Conservation (phyloP, 2,888 invertebrate species). For the Eupeodes luniger region DNA sequence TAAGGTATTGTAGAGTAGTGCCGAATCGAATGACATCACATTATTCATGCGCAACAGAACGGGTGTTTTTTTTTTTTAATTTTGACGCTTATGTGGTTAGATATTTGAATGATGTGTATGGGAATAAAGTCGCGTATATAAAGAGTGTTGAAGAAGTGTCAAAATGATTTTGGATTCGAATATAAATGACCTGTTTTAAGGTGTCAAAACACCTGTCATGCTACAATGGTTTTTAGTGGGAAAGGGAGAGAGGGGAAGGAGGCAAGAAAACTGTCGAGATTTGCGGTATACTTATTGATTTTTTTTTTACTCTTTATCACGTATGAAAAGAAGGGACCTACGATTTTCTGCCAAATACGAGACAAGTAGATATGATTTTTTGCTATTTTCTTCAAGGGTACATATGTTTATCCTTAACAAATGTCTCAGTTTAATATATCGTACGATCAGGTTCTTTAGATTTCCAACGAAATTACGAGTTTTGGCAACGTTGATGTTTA, state of each 20-base stretch:
- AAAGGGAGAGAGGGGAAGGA: neutral
- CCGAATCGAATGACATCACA: conserved; percentile 56
- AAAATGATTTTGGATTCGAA: conserved; percentile 45
- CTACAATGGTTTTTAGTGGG: conserved; percentile 3
- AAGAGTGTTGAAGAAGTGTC: conserved; percentile 9
- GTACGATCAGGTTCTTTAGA: no score
- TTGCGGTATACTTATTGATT: neutral
- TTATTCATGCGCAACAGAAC: conserved; percentile 50
- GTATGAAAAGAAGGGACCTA: no score
- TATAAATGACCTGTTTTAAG: conserved; percentile 31
- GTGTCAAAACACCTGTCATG: conserved; percentile 38
- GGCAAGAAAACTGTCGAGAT: neutral
- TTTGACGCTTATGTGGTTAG: neutral
- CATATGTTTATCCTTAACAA: no score
- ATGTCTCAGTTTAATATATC: no score
- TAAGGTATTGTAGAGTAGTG: neutral
- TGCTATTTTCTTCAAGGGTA: no score
- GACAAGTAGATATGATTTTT: no score
- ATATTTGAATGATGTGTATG: neutral
- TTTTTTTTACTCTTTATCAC: no score
- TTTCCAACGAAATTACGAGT: no score
- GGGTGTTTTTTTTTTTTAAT: conserved; percentile 4
- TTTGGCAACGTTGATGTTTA: no score
- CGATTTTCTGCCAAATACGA: no score
- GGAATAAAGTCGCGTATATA: neutral